These are phyloP conservation scores for Cygnus atratus DNA, from an alignment of 2,113 vertebrate genomes.

Conservation along the genomic window DNA sequence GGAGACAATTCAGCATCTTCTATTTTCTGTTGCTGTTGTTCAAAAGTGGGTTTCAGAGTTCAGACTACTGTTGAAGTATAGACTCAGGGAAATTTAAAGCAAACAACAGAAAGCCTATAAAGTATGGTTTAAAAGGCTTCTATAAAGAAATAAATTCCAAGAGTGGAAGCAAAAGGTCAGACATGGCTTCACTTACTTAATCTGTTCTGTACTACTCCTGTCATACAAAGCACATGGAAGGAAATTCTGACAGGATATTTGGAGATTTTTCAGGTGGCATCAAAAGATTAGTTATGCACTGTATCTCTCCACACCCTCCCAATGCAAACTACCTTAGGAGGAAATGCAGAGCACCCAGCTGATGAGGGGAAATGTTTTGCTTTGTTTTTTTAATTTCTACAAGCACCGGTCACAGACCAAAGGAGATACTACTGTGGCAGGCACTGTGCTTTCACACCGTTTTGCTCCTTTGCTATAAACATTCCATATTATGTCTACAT, in stretches of 20 bases:
- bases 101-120: background rate
- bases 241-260: background rate
- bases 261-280: background rate
- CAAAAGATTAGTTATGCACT: background rate
- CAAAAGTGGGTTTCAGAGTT: background rate
- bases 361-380: background rate
- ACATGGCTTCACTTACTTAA: background rate
- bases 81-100: background rate
- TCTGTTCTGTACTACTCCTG: background rate
- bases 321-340: background rate
- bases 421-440: background rate
- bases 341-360: background rate
- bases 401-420: background rate
- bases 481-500: background rate
- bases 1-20: background rate
- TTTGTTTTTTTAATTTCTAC: background rate
- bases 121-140: background rate
- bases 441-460: background rate
- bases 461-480: background rate
- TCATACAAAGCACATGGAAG: background rate
- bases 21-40: background rate
- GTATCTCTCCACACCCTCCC: background rate
- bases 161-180: background rate
- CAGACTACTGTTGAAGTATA: background rate
- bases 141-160: background rate